phyloP scores from a whole-genome alignment of 2,113 vertebrate genomes.

The Nerophis ophidion region DNA sequence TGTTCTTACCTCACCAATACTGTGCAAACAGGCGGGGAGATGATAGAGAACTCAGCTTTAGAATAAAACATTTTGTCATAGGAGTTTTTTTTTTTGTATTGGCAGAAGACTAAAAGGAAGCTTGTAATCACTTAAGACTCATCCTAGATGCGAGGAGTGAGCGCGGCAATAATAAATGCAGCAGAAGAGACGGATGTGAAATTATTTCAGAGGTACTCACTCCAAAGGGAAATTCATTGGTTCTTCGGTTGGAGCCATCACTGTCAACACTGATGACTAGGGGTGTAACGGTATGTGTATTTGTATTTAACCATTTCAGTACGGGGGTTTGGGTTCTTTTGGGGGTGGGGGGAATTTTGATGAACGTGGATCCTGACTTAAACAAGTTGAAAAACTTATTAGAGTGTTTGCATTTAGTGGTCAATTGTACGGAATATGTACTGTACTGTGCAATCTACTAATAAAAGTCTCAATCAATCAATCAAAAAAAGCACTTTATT shows the following conservation, averaged over 20 bases:
- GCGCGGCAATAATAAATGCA: slow-evolving; percentile 54
- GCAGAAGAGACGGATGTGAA: slow-evolving; percentile 44
- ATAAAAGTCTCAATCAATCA: no score
- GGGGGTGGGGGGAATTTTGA: no score
- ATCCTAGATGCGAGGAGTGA: slow-evolving; percentile 30
- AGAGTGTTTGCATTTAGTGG: no score
- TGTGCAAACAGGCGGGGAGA: neutral
- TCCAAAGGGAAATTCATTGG: slow-evolving; percentile 40
- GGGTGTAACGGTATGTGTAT: no score
- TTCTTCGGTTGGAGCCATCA: slow-evolving; percentile 48
- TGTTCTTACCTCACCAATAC: no score
- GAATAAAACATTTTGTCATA: slow-evolving; percentile 3
- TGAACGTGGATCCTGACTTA: no score
- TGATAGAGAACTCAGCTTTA: neutral
- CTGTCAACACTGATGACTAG: slow-evolving; percentile 13
- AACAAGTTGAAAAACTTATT: no score
- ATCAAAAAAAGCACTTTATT: no score
- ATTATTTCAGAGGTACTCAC: slow-evolving; percentile 48
- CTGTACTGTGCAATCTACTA: no score
- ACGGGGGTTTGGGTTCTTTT: no score
- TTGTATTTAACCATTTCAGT: no score
- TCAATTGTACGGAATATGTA: no score
- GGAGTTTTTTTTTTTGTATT: neutral
- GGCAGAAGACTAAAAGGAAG: neutral
- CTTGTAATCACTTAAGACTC: slow-evolving; percentile 37